Conservation (phyloP, 2,888 invertebrate species). For the Steinernema hermaphroditum region DNA sequence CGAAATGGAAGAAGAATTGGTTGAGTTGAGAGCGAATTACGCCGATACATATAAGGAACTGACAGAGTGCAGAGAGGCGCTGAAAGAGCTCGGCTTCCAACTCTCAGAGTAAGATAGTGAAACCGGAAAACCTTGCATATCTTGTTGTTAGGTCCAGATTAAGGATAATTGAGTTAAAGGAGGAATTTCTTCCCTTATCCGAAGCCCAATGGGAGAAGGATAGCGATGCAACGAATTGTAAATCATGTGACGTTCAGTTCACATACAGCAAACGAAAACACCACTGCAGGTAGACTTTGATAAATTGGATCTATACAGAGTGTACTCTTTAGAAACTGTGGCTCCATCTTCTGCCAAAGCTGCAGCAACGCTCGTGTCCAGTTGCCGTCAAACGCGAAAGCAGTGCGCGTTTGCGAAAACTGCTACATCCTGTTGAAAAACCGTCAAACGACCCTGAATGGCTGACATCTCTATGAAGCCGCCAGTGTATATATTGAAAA, state of each 20-base stretch:
- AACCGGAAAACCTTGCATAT: background rate
- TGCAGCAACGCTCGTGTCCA: conserved; percentile 51
- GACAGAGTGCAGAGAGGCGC: conserved; percentile 45
- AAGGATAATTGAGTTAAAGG: conserved; percentile 50
- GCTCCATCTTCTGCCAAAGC: conserved; percentile 50
- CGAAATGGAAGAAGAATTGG: conserved; percentile 31
- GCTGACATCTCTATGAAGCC: background rate
- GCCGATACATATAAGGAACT: conserved; percentile 35
- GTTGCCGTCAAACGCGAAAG: conserved; percentile 47
- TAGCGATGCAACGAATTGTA: conserved; percentile 44
- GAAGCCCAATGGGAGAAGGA: conserved; percentile 52
- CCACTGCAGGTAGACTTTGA: conserved; percentile 52
- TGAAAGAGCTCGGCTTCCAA: conserved; percentile 54
- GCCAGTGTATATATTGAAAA: background rate
- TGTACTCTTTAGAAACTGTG: conserved; percentile 49
- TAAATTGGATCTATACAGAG: too few relatives aligned
- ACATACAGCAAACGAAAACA: conserved; percentile 51
- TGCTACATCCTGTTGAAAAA: conserved; percentile 39
- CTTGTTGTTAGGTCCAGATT: conserved; percentile 50
- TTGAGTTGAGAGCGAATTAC: conserved; percentile 11
- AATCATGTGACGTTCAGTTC: conserved; percentile 45
- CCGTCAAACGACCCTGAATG: conserved; percentile 28
- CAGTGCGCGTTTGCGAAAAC: conserved; percentile 49
- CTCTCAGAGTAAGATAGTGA: conserved; percentile 43
- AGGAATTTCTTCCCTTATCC: conserved; percentile 52